Percentiles rank a stretch among this genome's conserved stretches.
These are phyloP conservation scores for Caiman crocodilus DNA, from an alignment of 2,797 vertebrate genomes.

Conservation along the genomic window DNA sequence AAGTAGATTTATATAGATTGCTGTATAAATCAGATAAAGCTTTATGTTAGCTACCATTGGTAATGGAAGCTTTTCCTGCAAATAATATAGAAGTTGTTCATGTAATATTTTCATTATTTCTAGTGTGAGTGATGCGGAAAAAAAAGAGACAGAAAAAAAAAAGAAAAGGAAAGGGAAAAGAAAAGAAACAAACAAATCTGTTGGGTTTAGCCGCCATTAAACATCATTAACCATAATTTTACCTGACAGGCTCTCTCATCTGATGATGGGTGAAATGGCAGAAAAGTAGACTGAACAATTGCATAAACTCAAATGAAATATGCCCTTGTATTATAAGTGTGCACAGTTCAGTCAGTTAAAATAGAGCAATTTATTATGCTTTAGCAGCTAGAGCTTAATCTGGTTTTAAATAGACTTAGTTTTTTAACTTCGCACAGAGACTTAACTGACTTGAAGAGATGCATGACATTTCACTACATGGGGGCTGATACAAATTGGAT, in stretches of 20 bases:
- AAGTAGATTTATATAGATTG: slow-evolving; percentile 82
- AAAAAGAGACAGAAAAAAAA: neutral
- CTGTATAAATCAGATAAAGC: slow-evolving; percentile 81
- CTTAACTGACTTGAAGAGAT: slow-evolving; percentile 72
- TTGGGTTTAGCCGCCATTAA: slow-evolving; percentile 75
- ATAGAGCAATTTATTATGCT: slow-evolving; percentile 76
- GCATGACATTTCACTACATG: slow-evolving; percentile 54
- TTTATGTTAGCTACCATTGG: slow-evolving; percentile 74
- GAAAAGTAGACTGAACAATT: slow-evolving; percentile 76
- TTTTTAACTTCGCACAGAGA: slow-evolving; percentile 66
- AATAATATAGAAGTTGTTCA: slow-evolving; percentile 74
- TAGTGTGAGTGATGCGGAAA: slow-evolving; percentile 72
- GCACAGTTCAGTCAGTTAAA: slow-evolving; percentile 77
- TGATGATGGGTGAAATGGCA: slow-evolving; percentile 72
- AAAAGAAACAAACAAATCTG: slow-evolving; percentile 70
- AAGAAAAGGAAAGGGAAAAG: slow-evolving; percentile 59
- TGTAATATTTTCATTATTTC: slow-evolving; percentile 80
- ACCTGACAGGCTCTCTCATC: slow-evolving; percentile 77
- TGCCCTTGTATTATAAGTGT: slow-evolving; percentile 73
- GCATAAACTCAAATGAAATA: slow-evolving; percentile 77
- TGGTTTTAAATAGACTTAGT: slow-evolving; percentile 73
- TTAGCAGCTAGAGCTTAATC: slow-evolving; percentile 74
- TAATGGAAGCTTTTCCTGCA: slow-evolving; percentile 72
- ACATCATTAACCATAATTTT: slow-evolving; percentile 80
- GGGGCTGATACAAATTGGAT: slow-evolving; percentile 55